A percentile compares a stretch with the other conserved stretches of the same genome.
phyloP scores from a whole-genome alignment of 2,888 invertebrate genomes.

The Acronicta aceris region DNA sequence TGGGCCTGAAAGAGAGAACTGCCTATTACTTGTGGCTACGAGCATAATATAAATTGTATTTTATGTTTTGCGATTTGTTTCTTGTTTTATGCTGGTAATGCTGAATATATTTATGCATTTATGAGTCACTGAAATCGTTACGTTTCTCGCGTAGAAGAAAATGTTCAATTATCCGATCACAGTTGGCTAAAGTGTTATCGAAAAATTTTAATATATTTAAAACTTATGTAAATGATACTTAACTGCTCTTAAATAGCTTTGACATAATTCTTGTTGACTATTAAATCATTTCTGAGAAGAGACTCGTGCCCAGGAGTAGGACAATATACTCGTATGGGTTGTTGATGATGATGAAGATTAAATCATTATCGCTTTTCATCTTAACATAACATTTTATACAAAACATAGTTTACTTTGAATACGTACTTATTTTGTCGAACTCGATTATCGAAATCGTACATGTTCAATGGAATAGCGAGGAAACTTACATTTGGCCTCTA shows the following conservation, averaged over 20 bases:
- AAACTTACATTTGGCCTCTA: slow-evolving; percentile 51
- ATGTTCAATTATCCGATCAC: neutral
- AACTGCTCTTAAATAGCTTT: slow-evolving; percentile 35
- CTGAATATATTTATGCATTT: slow-evolving; percentile 14
- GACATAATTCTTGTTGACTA: slow-evolving; percentile 29
- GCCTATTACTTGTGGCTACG: too few relatives aligned
- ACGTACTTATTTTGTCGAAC: slow-evolving; percentile 38
- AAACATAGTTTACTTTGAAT: slow-evolving; percentile 38
- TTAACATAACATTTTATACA: too few relatives aligned
- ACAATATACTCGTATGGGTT: too few relatives aligned
- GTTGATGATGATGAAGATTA: too few relatives aligned
- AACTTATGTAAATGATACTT: slow-evolving; percentile 40
- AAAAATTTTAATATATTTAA: neutral
- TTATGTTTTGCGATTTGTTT: slow-evolving; percentile 8
- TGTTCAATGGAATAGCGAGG: slow-evolving; percentile 31
- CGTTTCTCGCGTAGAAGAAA: slow-evolving; percentile 25
- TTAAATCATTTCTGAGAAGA: too few relatives aligned
- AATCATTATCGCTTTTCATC: too few relatives aligned
- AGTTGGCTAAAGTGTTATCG: too few relatives aligned
- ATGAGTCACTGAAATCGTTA: slow-evolving; percentile 26
- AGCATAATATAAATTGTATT: too few relatives aligned
- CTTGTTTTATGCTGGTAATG: neutral
- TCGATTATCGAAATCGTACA: slow-evolving; percentile 38
- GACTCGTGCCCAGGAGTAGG: too few relatives aligned
- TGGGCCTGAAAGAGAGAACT: too few relatives aligned